Base-by-base conservation (phyloP, 2,888 invertebrate genomes). In the Tridacna gigas region DNA sequence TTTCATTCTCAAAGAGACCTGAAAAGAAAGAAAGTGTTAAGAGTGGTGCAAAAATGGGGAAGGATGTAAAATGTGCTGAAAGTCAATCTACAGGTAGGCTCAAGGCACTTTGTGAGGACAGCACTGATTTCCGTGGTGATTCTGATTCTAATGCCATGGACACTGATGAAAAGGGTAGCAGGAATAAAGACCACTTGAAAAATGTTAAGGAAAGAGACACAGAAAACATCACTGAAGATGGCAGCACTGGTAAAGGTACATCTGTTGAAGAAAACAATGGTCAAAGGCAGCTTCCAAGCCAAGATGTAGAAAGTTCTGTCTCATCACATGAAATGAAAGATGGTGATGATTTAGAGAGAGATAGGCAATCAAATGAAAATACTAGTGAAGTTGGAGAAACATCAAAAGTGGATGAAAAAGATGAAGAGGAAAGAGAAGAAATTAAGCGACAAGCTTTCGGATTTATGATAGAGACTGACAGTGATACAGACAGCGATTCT, bases 401-500 rank as follows among this genome's bases (percentile, higher is more conserved):
- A 15, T 13, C 18, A 45, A 20, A 63, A 22, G 26, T 13, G 15
- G 74, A 74, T 80, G 63, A 78, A 45, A 74, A 77, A 37, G 83
- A 86, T 25, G 25, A 69, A 22, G 84, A 84, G 63, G 80, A 82
- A 66, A 74, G 74, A 48, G 75, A 73, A 71, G 84, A 80, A 51
- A 45, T 84, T 11, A 80, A 77, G 48, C 77, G 84, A 56, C 84
- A 86, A 74, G 86, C 86, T 25, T 66, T 82, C 28, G 84, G 84
- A 15, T 79, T 80, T 78, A 74, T 86, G 45, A 78, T 80, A 60
- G 84, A 84, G 56, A 86, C 84, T 15, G 84, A 86, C 77, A 82
- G 82, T 82, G 86, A 86, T 63, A 71, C 80, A 28, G 83, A 84
- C 25, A 77, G 67, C 65, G 78, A 86, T 69, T 74, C 80, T 5